Percentiles rank a stretch among this genome's conserved stretches.
Evolutionary conservation across 2,888 invertebrate species (phyloP).

Genomic region (Lapara coniferarum): DNA sequence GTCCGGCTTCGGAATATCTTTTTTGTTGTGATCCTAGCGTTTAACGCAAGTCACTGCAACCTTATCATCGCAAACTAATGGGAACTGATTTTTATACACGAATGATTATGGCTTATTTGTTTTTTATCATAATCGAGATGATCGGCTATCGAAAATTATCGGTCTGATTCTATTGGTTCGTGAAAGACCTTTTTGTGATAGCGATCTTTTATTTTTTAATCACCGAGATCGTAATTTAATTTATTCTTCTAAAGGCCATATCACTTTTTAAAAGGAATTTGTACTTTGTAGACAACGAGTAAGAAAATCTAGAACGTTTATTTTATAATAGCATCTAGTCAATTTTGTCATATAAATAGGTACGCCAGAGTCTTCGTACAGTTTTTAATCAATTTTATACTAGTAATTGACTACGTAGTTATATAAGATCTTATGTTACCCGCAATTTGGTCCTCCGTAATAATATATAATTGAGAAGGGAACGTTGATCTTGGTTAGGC

Average conservation of each 20-base stretch:
- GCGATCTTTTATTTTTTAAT: conserved; percentile 16
- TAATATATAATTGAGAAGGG: conserved; percentile 1
- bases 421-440: background rate
- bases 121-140: conserved; percentile 11
- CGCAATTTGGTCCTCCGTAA: background rate
- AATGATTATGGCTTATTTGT: conserved; percentile 20
- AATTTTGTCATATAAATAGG: background rate
- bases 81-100: conserved; percentile 7
- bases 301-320: background rate
- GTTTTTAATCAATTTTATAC: conserved; percentile 5
- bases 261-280: background rate
- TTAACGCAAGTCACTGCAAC: conserved; percentile 9
- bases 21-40: background rate
- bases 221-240: background rate
- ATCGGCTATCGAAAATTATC: conserved; percentile 20
- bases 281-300: background rate
- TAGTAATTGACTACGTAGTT: background rate
- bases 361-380: background rate
- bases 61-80: conserved; percentile 17
- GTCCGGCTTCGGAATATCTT: background rate
- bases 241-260: background rate
- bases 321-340: background rate
- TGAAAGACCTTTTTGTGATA: background rate
- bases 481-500: background rate
- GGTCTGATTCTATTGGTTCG: background rate